Conservation (phyloP, 1,140 invertebrate species). For the Scaptodrosophila lebanonensis region DNA sequence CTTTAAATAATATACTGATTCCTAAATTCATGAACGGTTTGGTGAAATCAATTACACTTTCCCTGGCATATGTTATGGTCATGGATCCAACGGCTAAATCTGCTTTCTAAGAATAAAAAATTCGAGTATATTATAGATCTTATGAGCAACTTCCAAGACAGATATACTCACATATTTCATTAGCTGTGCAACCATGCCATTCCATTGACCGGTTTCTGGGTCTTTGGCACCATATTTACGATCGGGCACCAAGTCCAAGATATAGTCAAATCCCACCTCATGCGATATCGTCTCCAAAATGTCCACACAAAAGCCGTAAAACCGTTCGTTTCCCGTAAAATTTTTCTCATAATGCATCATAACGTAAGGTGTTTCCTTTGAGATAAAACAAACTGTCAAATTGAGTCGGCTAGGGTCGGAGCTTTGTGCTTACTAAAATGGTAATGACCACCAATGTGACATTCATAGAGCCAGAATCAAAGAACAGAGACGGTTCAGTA, state of each 20-base stretch:
- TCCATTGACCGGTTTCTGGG: slow-evolving; percentile 94
- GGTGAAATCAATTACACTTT: slow-evolving; percentile 95
- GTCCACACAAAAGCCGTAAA: slow-evolving; percentile 98
- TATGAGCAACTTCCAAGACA: neutral
- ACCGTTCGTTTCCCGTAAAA: slow-evolving; percentile 92
- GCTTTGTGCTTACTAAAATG: slow-evolving; percentile 50
- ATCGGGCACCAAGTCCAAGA: slow-evolving; percentile 92
- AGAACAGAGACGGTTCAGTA: slow-evolving; percentile 89
- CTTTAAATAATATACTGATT: slow-evolving; percentile 91
- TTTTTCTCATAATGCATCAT: slow-evolving; percentile 92
- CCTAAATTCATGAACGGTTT: slow-evolving; percentile 95
- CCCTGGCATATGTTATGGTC: slow-evolving; percentile 94
- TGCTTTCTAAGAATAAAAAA: slow-evolving; percentile 80
- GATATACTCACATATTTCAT: slow-evolving; percentile 68
- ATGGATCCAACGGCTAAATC: slow-evolving; percentile 94
- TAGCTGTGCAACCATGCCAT: slow-evolving; percentile 84
- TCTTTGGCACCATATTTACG: slow-evolving; percentile 95
- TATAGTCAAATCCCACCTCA: slow-evolving; percentile 95
- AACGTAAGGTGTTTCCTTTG: slow-evolving; percentile 94
- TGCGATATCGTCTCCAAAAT: slow-evolving; percentile 90
- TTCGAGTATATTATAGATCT: neutral
- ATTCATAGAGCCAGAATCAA: slow-evolving; percentile 88
- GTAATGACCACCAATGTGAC: slow-evolving; percentile 84
- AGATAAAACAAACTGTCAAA: neutral
- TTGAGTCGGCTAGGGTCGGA: neutral